Evolutionary conservation across 2,113 vertebrate genomes (phyloP), one percentile per base, ranked within the genome.

Genomic region (Coracopsis vasa): DNA sequence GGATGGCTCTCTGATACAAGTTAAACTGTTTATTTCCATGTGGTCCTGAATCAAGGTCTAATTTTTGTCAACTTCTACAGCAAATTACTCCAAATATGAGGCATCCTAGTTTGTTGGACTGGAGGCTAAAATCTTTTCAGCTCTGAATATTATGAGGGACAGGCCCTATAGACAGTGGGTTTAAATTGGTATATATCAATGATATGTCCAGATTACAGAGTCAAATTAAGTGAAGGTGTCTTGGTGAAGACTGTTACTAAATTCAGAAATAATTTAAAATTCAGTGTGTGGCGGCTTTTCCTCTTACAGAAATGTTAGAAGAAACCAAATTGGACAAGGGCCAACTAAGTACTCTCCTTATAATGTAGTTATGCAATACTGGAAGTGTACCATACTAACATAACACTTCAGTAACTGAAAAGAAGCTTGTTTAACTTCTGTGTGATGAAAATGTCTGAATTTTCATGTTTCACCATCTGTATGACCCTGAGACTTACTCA

Each of bases 171-270:
- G 24, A 16, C 6, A 51, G 31, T 7, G 27, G 1, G 3, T 2
- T 78, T 50, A 14, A 74, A 29, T 39, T 42, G 15, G 5, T 70
- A 2, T 39, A 2, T 79, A 14, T 74, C 27, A 45, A 10, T 78
- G 9, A 48, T n/a, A 27, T 7, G 29, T 42, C 15, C 29, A 60
- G 31, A 28, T 50, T 79, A 51, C 31, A 54, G 35, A 44, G 17
- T 82, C 50, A 89, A 83, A 62, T 51, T 35, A 74, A 66, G 62
- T 95, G 45, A 82, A 89, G 75, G 45, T 78, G 19, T 84, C 51
- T 78, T 47, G 80, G 58, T 41, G 61, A 60, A 87, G 23, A 6
- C 0, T 13, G 8, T 41, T 77, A 35, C 7, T 72, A 51, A n/a
- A 64, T 48, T 39, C 51, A 31, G 58, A 75, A 80, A 56, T 24